phyloP scores from a whole-genome alignment of 2,888 invertebrate genomes.

The Camptogramma bilineatum region DNA sequence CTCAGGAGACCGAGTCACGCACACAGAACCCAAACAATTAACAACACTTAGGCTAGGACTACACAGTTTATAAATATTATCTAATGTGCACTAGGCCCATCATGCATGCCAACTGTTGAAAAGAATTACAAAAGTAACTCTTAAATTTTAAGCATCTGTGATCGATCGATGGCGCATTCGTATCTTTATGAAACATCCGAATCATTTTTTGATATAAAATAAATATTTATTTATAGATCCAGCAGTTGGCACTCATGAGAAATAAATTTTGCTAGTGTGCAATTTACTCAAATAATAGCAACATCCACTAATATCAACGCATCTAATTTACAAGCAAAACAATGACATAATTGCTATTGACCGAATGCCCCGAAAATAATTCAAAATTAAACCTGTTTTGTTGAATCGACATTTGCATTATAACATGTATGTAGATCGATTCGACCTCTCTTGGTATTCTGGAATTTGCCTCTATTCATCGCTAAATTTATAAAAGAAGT shows the following conservation, averaged over 20 bases:
- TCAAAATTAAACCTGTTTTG: conserved; percentile 16
- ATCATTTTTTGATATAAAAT: neutral
- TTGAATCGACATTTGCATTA: conserved; percentile 8
- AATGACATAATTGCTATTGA: conserved; percentile 48
- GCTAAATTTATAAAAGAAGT: conserved; percentile 19
- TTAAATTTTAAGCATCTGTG: neutral
- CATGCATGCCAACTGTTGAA: conserved; percentile 46
- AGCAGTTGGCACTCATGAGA: conserved; percentile 55
- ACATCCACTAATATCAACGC: conserved; percentile 63
- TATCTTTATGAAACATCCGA: neutral
- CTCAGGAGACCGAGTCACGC: conserved; percentile 66
- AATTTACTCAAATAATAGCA: conserved; percentile 55
- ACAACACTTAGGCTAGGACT: conserved; percentile 52
- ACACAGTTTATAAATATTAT: conserved; percentile 25
- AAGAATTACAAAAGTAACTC: neutral
- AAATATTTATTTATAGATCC: conserved; percentile 10
- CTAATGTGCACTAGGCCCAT: conserved; percentile 37
- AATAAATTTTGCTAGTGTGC: conserved; percentile 49
- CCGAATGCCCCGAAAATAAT: conserved; percentile 60
- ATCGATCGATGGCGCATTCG: neutral
- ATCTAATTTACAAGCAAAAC: conserved; percentile 59
- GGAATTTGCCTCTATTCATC: conserved; percentile 21
- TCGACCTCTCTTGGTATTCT: conserved; percentile 11
- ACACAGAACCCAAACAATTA: conserved; percentile 67
- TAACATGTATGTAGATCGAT: neutral